These are phyloP conservation scores for Melolontha melolontha DNA, from an alignment of 2,888 invertebrate genomes.

Conservation along the genomic window DNA sequence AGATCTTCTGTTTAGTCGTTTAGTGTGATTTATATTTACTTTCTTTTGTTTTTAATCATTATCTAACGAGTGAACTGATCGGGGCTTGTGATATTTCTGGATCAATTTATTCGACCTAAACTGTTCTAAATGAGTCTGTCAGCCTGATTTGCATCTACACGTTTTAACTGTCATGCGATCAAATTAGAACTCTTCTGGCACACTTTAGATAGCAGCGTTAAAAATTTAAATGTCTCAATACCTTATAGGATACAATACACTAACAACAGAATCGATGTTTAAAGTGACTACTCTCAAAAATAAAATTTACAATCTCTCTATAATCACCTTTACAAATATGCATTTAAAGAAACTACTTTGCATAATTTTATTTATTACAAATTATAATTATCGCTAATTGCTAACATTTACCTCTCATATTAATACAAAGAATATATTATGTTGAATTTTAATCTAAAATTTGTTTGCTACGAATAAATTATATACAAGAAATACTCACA, in stretches of 20 bases:
- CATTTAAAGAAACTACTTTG: too few relatives aligned
- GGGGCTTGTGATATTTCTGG: conserved; percentile 33
- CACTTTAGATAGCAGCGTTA: conserved; percentile 16
- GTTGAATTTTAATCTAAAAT: too few relatives aligned
- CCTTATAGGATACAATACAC: conserved; percentile 16
- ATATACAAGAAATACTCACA: too few relatives aligned
- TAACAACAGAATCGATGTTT: conserved; percentile 19
- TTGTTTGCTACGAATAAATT: too few relatives aligned
- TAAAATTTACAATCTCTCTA: too few relatives aligned
- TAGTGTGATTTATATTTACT: conserved; percentile 39
- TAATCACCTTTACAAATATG: too few relatives aligned
- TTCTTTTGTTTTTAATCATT: conserved; percentile 37
- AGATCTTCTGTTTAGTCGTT: conserved; percentile 32
- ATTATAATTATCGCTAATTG: too few relatives aligned
- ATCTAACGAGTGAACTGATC: conserved; percentile 23
- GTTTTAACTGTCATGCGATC: conserved; percentile 39
- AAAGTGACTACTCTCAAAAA: too few relatives aligned
- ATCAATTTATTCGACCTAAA: conserved; percentile 42
- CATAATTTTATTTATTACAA: too few relatives aligned
- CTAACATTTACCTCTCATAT: too few relatives aligned
- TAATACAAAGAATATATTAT: too few relatives aligned
- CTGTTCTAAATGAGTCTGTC: conserved; percentile 49
- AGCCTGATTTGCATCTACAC: conserved; percentile 51
- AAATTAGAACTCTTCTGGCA: conserved; percentile 34
- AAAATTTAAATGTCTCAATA: conserved; percentile 31